A percentile compares a stretch with the other conserved stretches of the same genome.
Evolutionary conservation across 2,797 vertebrate species (phyloP).

Genomic region (Dipus sagitta): DNA sequence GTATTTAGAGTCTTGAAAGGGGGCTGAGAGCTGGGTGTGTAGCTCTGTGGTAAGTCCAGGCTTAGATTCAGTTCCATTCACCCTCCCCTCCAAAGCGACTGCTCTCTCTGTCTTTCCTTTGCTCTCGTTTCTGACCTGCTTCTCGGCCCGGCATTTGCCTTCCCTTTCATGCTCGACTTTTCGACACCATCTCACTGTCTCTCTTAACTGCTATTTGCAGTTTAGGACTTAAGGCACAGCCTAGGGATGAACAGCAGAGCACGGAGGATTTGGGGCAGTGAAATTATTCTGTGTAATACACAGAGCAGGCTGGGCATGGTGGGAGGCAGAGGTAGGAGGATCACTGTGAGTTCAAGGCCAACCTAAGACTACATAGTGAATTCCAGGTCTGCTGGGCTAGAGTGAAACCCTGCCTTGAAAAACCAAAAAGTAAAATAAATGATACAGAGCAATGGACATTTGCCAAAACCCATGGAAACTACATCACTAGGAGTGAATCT

Average conservation of each 20-base stretch:
- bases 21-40: not conserved
- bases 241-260: not conserved
- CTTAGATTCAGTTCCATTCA: no score
- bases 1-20: conserved; percentile 48
- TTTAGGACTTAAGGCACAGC: conserved; percentile 15
- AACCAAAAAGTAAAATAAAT: no score
- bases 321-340: no score
- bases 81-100: not conserved
- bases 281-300: conserved; percentile 48
- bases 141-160: conserved; percentile 12
- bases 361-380: no score
- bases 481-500: not conserved
- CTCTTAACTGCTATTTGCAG: conserved; percentile 52
- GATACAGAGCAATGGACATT: not conserved
- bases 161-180: conserved; percentile 41
- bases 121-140: conserved; percentile 49
- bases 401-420: no score
- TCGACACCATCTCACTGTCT: conserved; percentile 46
- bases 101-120: conserved; percentile 42
- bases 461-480: conserved; percentile 5
- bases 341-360: no score
- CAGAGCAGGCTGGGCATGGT: no score
- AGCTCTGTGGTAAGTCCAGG: not conserved
- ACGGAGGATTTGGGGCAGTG: conserved; percentile 11
- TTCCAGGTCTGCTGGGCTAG: no score